Evolutionary conservation across 2,113 vertebrate species (phyloP), one percentile per base, ranked within the genome.

Genomic region (Seriola quinqueradiata): DNA sequence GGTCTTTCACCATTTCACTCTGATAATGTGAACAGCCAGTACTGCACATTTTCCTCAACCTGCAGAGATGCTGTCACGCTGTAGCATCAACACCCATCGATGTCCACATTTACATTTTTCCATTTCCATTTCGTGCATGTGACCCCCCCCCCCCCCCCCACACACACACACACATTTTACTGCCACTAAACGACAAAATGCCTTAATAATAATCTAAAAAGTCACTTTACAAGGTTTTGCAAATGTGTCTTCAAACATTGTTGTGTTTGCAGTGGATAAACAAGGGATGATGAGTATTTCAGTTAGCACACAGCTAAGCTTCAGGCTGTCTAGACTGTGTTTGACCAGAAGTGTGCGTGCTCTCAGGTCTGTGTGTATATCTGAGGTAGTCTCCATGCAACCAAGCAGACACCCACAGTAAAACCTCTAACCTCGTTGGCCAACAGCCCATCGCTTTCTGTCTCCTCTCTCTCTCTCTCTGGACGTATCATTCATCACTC

Each of bases 371-470:
- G 59, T 82, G 79, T 89, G 84, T 89, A 77, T 84, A 77, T 85
- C 72, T 59, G 79, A 67, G 70, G 66, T 57, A 81, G 84, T 92
- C 85, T 88, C 82, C 38, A 87, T 70, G 88, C 76, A 77, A 87
- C 89, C 42, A 21, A 65, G 72, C 81, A 74, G 75, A 79, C 77
- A 83, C 87, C 81, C 82, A 83, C 81, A 93, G 60, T 13, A 76
- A 77, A 85, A 87, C 79, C 89, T 87, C 76, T 71, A 83, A 85
- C 87, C 88, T 75, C 87, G 73, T 91, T 93, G 90, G 85, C 81
- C 58, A 38, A 23, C 46, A 69, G 84, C 90, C 76, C 57, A 59
- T 55, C 73, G 65, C 80, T 75, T 78, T 85, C 61, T 61, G 57
- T 71, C 81, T 63, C 69, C 80, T 46, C 78, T 83, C 42, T 40